Conservation (phyloP, 2,888 invertebrate genomes). For the Apantesis nais region DNA sequence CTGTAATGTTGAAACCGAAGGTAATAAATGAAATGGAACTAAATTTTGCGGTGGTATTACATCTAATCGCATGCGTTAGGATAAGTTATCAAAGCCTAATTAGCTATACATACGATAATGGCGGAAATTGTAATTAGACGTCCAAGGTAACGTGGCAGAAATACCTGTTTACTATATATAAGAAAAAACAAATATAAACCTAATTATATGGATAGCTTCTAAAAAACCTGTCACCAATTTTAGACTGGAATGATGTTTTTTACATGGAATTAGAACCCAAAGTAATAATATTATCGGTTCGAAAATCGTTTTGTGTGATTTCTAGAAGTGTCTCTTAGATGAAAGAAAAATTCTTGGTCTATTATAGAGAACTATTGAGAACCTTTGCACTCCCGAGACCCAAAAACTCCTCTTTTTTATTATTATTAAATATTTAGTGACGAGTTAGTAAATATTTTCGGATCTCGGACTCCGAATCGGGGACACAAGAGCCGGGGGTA, state of each 20-base stretch:
- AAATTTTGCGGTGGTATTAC: conserved; percentile 21
- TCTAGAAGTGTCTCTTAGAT: too few species aligned
- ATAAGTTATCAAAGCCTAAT: conserved; percentile 22
- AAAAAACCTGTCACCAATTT: neutral
- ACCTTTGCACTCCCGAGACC: too few species aligned
- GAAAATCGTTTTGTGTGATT: too few species aligned
- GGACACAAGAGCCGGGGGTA: too few species aligned
- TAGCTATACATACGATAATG: conserved; percentile 23
- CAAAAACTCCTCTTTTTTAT: too few species aligned
- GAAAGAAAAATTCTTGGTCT: too few species aligned
- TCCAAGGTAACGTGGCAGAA: conserved; percentile 12
- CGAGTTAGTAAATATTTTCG: too few species aligned
- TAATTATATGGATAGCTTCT: neutral
- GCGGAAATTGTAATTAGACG: conserved; percentile 19
- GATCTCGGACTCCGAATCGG: too few species aligned
- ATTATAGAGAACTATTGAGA: too few species aligned
- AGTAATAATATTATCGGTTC: too few species aligned
- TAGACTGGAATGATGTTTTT: neutral
- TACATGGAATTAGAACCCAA: neutral
- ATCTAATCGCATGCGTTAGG: conserved; percentile 17
- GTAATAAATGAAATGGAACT: conserved; percentile 10
- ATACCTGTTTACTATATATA: conserved; percentile 2
- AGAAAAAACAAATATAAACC: neutral
- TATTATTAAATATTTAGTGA: too few species aligned
- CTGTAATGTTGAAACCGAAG: neutral